Base-by-base conservation (phyloP, 2,888 invertebrate genomes). In the Monochamus alternatus region DNA sequence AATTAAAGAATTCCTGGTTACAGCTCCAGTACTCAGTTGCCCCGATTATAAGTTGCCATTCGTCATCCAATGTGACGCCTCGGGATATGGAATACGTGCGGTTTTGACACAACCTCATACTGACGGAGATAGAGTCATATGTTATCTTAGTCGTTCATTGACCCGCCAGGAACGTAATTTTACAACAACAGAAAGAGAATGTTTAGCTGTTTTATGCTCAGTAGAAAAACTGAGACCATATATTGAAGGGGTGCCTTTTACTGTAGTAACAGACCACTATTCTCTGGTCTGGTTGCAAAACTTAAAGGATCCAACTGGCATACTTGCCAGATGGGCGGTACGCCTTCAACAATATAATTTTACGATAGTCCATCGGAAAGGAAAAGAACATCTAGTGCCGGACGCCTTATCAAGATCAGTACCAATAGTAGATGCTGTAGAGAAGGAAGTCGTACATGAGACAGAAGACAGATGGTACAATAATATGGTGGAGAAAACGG, bases 21-120 rank as follows among this genome's bases (percentile, higher is more conserved):
- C 75, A 3, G 80, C 79, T 9, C 78, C 79, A 5, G 73, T 81
- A 7, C 52, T 81, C 30, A 64, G 55, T 51, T 79, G 81, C 47
- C 80, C 81, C 1, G 78, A 82, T 75, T 82, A 78, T 59, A 59
- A 30, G 9, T 44, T 55, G 10, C 76, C 75, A 4, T 82, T 82
- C 60, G 58, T 71, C 0, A 38, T 82, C 0, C 82, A 82, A 51
- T 74, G 78, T 3, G 81, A 81, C 58, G 78, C 81, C 38, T 66
- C 70, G 0, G 73, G 30, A 10, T 76, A 67, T 60, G 78, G 80
- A 14, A 68, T 80, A 0, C 72, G 81, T 8, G 78, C 78, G 3
- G 77, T 74, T 22, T 32, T 81, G 47, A 69, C 76, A 0, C 79
- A 80, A 58, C 38, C 38, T 1, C 55, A 32, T 8, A 63, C 60